Percentiles rank a stretch among this genome's conserved stretches.
phyloP scores from a whole-genome alignment of 2,888 invertebrate species.

The Mayetiola destructor region DNA sequence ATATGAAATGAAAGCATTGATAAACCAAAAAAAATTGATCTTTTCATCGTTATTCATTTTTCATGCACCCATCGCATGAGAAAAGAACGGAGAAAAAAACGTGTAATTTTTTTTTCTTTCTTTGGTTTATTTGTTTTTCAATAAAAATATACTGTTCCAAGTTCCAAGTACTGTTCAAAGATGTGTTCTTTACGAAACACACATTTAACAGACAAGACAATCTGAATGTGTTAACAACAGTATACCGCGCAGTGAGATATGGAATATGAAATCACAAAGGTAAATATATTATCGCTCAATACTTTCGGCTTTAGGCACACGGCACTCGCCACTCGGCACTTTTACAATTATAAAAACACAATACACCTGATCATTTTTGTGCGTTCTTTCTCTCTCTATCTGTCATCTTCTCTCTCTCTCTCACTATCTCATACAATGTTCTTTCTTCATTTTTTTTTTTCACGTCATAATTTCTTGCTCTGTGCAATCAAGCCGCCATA shows the following conservation, averaged over 20 bases:
- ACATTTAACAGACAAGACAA: background rate
- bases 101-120: too few species aligned
- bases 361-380: slow-evolving; percentile 3
- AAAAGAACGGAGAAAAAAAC: too few species aligned
- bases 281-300: slow-evolving; percentile 7
- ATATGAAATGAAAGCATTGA: too few species aligned
- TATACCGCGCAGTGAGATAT: background rate
- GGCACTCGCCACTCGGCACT: too few species aligned
- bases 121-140: background rate
- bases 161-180: background rate
- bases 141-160: background rate
- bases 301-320: too few species aligned
- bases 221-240: too few species aligned
- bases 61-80: too few species aligned
- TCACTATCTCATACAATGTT: too few species aligned
- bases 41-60: too few species aligned
- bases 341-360: background rate
- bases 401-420: background rate
- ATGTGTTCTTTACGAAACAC: background rate
- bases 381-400: background rate
- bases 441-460: background rate
- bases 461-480: background rate
- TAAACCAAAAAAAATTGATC: too few species aligned
- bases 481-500: slow-evolving; percentile 6
- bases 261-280: slow-evolving; percentile 6